Percentiles rank a stretch among this genome's conserved stretches.
These are phyloP conservation scores for Megaptera novaeangliae DNA, from an alignment of 2,113 vertebrate species.

Conservation along the genomic window DNA sequence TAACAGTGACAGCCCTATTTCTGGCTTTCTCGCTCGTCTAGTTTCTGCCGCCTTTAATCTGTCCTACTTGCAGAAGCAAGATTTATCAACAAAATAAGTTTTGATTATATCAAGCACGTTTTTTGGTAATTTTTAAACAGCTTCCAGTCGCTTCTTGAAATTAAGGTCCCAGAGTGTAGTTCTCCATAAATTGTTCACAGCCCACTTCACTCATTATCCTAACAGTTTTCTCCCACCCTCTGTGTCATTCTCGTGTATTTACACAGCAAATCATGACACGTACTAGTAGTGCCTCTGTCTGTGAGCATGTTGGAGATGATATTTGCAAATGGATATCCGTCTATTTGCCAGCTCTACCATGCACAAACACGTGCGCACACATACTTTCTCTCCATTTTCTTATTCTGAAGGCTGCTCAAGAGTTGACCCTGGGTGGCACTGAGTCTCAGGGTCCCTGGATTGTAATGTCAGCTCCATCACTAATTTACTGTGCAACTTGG, in stretches of 20 bases:
- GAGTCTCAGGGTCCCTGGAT: neutral
- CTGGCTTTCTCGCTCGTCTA: neutral
- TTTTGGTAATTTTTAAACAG: neutral
- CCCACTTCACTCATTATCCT: neutral
- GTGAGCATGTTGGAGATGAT: neutral
- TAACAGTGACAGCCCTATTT: neutral
- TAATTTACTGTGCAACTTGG: neutral
- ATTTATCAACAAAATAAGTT: neutral
- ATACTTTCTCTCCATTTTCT: neutral
- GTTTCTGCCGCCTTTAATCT: neutral
- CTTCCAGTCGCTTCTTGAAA: neutral
- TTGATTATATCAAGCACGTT: neutral
- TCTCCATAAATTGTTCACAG: neutral
- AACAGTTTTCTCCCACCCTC: neutral
- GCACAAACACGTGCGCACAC: fast-evolving
- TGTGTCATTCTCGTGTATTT: neutral
- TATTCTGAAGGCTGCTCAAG: neutral
- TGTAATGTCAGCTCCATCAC: neutral
- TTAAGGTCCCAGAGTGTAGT: neutral
- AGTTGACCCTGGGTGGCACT: neutral
- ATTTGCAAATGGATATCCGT: neutral
- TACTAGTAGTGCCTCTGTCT: neutral
- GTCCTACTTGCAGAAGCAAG: neutral
- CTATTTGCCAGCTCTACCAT: neutral
- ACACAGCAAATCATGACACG: fast-evolving